Percentiles rank a stretch among this genome's conserved stretches.
Conservation (phyloP, 2,888 invertebrate genomes). For the Aleiodes leptofemur region DNA sequence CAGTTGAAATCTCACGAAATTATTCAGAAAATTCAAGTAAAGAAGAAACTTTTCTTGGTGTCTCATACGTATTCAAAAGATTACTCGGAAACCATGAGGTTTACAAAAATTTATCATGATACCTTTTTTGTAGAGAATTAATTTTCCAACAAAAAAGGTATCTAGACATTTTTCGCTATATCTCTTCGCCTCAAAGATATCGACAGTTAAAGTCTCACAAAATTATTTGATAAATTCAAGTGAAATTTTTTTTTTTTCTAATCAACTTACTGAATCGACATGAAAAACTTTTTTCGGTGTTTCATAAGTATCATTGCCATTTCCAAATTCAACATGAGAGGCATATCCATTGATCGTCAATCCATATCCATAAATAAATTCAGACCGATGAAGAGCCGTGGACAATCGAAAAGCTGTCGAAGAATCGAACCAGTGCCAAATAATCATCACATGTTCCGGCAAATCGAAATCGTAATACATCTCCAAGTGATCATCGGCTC, state of each 20-base stretch:
- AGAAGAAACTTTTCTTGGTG: too few relatives aligned
- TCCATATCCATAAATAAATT: slow-evolving; percentile 58
- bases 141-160: too few relatives aligned
- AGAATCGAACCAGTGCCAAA: slow-evolving; percentile 76
- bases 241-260: neutral
- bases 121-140: too few relatives aligned
- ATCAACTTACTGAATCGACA: slow-evolving; percentile 58
- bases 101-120: too few relatives aligned
- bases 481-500: slow-evolving; percentile 63
- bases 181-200: too few relatives aligned
- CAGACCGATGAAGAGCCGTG: slow-evolving; percentile 57
- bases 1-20: too few relatives aligned
- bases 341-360: slow-evolving; percentile 66
- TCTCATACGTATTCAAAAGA: too few relatives aligned
- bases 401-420: slow-evolving; percentile 59
- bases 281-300: slow-evolving; percentile 62
- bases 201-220: too few relatives aligned
- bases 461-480: slow-evolving; percentile 76
- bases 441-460: slow-evolving; percentile 75
- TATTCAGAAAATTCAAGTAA: too few relatives aligned
- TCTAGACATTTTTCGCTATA: too few relatives aligned
- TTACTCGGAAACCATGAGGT: too few relatives aligned
- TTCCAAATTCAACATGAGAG: slow-evolving; percentile 55
- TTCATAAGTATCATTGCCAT: slow-evolving; percentile 50
- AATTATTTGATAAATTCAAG: too few relatives aligned